Evolutionary conservation across 2,888 invertebrate genomes (phyloP).

Genomic region (Himalopsyche kuldschensis): DNA sequence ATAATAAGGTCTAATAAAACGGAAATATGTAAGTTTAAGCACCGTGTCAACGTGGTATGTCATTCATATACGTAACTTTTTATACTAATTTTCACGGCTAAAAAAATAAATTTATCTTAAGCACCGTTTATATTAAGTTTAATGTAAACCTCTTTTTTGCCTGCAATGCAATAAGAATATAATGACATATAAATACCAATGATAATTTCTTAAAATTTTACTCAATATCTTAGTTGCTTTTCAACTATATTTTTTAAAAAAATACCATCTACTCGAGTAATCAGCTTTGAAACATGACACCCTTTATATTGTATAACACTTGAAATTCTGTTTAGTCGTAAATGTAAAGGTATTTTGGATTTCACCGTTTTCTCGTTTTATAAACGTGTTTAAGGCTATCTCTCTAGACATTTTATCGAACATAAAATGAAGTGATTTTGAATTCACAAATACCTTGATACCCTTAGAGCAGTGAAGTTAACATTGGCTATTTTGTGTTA

Average conservation of each 20-base stretch:
- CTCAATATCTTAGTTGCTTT: too few relatives aligned
- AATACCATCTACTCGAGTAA: neutral
- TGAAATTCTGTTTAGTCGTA: neutral
- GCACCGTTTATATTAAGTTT: too few relatives aligned
- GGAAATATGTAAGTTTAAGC: too few relatives aligned
- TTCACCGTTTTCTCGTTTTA: neutral
- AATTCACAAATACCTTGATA: neutral
- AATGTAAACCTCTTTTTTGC: too few relatives aligned
- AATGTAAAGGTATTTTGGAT: neutral
- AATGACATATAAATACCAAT: too few relatives aligned
- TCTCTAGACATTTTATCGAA: neutral
- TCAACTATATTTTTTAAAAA: neutral
- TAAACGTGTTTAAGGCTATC: neutral
- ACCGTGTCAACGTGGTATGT: too few relatives aligned
- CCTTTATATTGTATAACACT: neutral
- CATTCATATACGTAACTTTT: too few relatives aligned
- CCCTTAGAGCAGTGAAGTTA: neutral
- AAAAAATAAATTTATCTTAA: too few relatives aligned
- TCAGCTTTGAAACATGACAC: neutral
- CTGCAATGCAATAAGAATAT: too few relatives aligned
- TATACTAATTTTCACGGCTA: too few relatives aligned
- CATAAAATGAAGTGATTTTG: constrained; percentile 1
- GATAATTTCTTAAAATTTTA: too few relatives aligned
- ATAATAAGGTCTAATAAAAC: too few relatives aligned
- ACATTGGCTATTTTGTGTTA: neutral